These are phyloP conservation scores for Saimiri boliviensis DNA, from an alignment of 2,113 vertebrate species.

Conservation along the genomic window DNA sequence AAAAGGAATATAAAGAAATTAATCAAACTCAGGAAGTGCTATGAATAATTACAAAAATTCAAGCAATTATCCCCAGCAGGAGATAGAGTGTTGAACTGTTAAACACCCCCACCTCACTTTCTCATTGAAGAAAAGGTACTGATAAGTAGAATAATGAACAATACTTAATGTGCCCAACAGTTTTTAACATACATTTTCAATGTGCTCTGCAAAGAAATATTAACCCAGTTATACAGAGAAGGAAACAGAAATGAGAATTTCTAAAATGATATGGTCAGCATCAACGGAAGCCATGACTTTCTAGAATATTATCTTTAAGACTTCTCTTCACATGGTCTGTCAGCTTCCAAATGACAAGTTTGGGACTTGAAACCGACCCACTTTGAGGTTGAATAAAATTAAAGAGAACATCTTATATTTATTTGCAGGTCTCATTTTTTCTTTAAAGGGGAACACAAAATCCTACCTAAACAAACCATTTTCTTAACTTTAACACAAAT, in stretches of 20 bases:
- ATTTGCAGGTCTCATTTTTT: background rate
- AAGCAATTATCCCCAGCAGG: constrained; percentile 42
- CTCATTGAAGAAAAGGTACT: constrained; percentile 36
- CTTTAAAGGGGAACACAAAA: background rate
- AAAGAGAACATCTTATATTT: background rate
- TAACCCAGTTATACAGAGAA: background rate
- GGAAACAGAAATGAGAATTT: background rate
- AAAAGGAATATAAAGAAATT: constrained; percentile 60
- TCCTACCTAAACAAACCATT: background rate
- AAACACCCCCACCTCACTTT: background rate
- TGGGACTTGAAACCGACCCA: background rate
- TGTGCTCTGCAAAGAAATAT: background rate
- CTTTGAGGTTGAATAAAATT: background rate
- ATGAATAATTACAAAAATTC: constrained; percentile 43
- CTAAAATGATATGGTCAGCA: background rate
- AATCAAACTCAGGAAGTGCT: constrained; percentile 65
- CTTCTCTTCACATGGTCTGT: background rate
- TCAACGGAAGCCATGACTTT: background rate
- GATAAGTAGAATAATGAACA: constrained; percentile 4
- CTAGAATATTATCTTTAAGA: constrained; percentile 11
- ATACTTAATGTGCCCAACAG: background rate
- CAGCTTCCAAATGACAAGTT: background rate
- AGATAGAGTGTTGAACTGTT: constrained; percentile 16
- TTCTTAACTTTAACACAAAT: constrained; percentile 14
- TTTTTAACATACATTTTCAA: background rate